Base-by-base conservation (phyloP, 2,888 invertebrate species). In the Agrochola lychnidis region DNA sequence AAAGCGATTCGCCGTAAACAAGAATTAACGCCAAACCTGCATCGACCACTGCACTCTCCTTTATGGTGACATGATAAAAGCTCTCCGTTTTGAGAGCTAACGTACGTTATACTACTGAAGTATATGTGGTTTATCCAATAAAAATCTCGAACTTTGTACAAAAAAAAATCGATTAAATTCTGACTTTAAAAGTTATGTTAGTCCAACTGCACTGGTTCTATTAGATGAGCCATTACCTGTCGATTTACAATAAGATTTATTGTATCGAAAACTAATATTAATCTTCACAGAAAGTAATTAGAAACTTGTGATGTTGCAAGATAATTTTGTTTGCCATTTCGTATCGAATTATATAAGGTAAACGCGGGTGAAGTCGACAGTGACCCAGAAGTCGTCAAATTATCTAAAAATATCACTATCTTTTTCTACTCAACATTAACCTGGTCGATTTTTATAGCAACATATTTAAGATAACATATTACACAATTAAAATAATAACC, bases 1-100 rank as follows among this genome's bases (percentile, higher is more conserved):
- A 96, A 96, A 96, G 95, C 95, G 94, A 94, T 92, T 94, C 93
- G 95, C 93, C 94, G 95, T 96, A 96, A 96, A 96, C 94, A 94
- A 95, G 95, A 94, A 95, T 96, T 95, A 96, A 94, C 92, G 93
- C 94, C 94, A 92, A 95, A 95, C 95, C 94, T 94, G 94, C 94
- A 94, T 93, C 92, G 94, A 94, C 93, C 93, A 90, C 91, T 93
- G 95, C 95, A 95, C 95, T 96, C 94, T 93, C 93, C 94, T 95
- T 95, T 95, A 95, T 94, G 91, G 94, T 91, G 94, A 93, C 93
- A 92, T 92, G 93, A 94, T 94, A 95, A 95, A 95, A 95, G 94
- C 92, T 90, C 88, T 90, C 87, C 89, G 90, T 93, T 94, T 94
- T 92, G 90, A 92, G 89, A 91, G 90, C 90, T 89, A 89, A 87